Evolutionary conservation across 2,797 vertebrate species (phyloP).

Genomic region (Lepus townsendii): DNA sequence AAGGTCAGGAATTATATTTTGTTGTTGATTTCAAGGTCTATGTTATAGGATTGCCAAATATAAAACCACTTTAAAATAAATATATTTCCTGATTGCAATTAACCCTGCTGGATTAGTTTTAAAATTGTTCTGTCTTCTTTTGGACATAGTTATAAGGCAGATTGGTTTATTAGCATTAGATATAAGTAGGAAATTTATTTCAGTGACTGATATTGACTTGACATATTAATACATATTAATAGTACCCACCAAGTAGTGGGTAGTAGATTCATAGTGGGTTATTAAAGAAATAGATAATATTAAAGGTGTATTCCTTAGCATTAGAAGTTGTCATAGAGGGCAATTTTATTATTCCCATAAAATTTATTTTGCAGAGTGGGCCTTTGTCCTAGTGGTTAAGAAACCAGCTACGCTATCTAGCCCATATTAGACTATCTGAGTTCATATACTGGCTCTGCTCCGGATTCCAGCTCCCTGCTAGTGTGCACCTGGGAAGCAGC

Average conservation of each 20-base stretch:
- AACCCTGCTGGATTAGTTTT: constrained; percentile 12
- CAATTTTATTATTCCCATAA: constrained; percentile 47
- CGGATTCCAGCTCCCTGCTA: no score
- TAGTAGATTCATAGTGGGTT: constrained; percentile 14
- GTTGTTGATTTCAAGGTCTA: constrained; percentile 27
- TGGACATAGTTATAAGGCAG: constrained; percentile 48
- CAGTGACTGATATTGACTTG: not conserved
- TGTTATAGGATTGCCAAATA: not conserved
- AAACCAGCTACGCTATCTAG: no score
- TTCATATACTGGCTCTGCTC: no score
- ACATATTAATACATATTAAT: not conserved
- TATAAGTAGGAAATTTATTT: constrained; percentile 57
- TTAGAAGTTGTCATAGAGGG: constrained; percentile 37
- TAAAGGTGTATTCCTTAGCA: constrained; percentile 36
- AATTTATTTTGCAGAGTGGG: constrained; percentile 12
- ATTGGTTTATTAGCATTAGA: constrained; percentile 15
- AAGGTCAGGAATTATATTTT: constrained; percentile 8
- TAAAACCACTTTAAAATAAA: constrained; percentile 48
- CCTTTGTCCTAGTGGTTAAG: no score
- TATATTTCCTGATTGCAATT: not conserved
- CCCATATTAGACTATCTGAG: no score
- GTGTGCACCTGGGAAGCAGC: no score
- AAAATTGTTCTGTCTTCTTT: constrained; percentile 29
- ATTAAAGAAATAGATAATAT: constrained; percentile 52
- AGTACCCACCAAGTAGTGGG: not conserved